Evolutionary conservation across 2,888 invertebrate genomes (phyloP).

Genomic region (Resseliella maxima): DNA sequence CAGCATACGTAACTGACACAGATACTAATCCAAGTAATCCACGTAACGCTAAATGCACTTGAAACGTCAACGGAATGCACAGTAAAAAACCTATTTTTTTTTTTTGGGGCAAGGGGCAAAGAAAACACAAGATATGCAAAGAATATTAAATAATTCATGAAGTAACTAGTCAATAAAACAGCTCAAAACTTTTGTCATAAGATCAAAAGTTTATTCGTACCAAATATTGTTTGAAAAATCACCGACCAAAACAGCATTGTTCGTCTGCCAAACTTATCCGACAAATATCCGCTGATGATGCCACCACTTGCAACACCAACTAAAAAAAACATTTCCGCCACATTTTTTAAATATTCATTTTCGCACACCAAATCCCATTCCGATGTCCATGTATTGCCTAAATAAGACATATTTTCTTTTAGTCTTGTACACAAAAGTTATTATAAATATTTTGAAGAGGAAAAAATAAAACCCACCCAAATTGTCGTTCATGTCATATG

Average conservation of each 20-base stretch:
- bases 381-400: constrained; percentile 78
- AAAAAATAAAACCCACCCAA: too few relatives aligned
- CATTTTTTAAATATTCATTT: constrained; percentile 74
- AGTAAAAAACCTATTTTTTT: constrained; percentile 70
- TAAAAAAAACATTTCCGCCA: constrained; percentile 82
- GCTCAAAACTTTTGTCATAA: too few relatives aligned
- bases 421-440: too few relatives aligned
- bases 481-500: constrained; percentile 70
- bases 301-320: constrained; percentile 82
- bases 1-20: constrained; percentile 85
- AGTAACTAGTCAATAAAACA: background rate
- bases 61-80: constrained; percentile 77
- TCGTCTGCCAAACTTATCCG: constrained; percentile 84
- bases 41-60: constrained; percentile 77
- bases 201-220: constrained; percentile 63
- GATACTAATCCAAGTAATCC: constrained; percentile 80
- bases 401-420: too few relatives aligned
- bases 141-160: background rate
- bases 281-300: constrained; percentile 81
- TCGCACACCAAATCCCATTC: constrained; percentile 85
- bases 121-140: background rate
- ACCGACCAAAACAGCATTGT: constrained; percentile 79
- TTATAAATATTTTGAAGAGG: too few relatives aligned
- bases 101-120: background rate
- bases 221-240: constrained; percentile 76